Base-by-base conservation (phyloP, 2,888 invertebrate species). In the Timema cristinae region DNA sequence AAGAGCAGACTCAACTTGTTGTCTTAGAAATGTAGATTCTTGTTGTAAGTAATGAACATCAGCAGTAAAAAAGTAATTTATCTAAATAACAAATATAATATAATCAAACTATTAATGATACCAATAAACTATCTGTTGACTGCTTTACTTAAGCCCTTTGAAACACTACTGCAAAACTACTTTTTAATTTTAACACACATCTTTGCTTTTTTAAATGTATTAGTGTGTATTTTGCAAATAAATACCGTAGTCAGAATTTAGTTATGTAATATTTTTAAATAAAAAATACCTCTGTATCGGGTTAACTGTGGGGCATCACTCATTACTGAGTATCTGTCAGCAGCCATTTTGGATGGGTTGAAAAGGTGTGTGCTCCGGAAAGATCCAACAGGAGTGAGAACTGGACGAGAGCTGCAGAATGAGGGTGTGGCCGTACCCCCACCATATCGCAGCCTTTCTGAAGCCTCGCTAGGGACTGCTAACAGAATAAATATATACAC, bases 251-350 rank as follows among this genome's bases (percentile, higher is more conserved):
- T 54, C 54, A 54, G 11, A 54, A n/a, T 11, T 54, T 54, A 11
- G 54, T 13, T 54, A 54, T 1, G 54, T 54, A 4, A n/a, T 11
- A 11, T 13, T 11, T 10, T 54, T 11, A 54, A 13, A 13, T 13
- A 54, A 13, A 69, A 75, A 74, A 76, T 76, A 83, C 84, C 84
- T 81, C 84, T 80, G 74, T 82, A 83, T 79, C 81, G 82, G 73
- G 83, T 81, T 74, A 80, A 80, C 52, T 70, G 71, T 32, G 73
- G 71, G 16, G 54, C 63, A 59, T 75, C 73, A 50, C 66, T 61
- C 49, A 73, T 66, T 4, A 71, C 69, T 47, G 71, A 72, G 63
- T 69, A 69, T 48, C 72, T 71, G 52, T 75, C 73, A 47, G 72
- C 72, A 15, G 72, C 72, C 50, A 68, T 63, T 69, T 72, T 75